phyloP scores from a whole-genome alignment of 2,797 vertebrate genomes.

The Scolopax rusticola region DNA sequence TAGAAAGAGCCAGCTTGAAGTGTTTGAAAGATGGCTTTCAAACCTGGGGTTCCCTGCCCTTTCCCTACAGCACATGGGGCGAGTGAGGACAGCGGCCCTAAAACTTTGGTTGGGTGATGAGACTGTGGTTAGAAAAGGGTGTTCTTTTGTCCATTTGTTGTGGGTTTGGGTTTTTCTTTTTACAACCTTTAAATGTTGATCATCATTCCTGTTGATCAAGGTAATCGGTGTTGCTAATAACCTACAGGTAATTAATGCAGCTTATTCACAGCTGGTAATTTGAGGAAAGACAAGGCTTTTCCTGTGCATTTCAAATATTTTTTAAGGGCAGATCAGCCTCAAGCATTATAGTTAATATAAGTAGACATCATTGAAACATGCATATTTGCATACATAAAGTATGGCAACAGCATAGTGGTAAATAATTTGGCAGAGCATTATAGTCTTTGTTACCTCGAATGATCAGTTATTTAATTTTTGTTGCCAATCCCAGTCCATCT shows the following conservation, averaged over 20 bases:
- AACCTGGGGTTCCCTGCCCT: not conserved
- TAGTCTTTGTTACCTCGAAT: not conserved
- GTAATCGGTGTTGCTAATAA: not conserved
- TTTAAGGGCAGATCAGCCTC: not conserved
- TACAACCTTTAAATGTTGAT: not conserved
- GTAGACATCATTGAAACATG: not conserved
- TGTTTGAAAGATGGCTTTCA: not conserved
- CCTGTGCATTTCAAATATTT: not conserved
- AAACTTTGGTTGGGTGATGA: not conserved
- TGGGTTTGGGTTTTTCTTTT: not conserved
- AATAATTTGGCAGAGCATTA: not conserved
- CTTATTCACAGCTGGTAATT: not conserved
- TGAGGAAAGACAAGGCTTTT: not conserved
- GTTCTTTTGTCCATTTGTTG: too few species aligned
- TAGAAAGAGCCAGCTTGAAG: not conserved
- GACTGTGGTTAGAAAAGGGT: not conserved
- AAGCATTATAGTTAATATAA: not conserved
- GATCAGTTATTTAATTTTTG: not conserved
- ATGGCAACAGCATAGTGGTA: not conserved
- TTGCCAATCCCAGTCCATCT: not conserved
- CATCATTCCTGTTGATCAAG: not conserved
- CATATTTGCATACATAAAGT: not conserved
- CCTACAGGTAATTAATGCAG: not conserved
- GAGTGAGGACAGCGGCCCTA: not conserved
- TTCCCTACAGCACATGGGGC: not conserved